These are phyloP conservation scores for Agelaius phoeniceus DNA, from an alignment of 2,113 vertebrate species.

Conservation along the genomic window DNA sequence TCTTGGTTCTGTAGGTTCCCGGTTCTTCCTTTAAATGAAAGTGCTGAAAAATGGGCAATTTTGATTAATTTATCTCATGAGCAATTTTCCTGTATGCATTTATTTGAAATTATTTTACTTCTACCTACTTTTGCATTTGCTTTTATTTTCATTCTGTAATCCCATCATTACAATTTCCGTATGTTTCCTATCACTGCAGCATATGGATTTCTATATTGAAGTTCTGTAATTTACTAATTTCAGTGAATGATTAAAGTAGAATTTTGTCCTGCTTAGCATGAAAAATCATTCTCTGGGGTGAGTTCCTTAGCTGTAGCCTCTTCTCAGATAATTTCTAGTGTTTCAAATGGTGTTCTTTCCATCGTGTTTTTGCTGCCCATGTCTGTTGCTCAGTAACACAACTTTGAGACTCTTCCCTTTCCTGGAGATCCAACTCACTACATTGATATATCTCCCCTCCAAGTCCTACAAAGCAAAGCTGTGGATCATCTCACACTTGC, in stretches of 20 bases:
- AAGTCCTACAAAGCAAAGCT: neutral
- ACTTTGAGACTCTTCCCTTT: neutral
- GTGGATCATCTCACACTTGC: neutral
- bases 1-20: neutral
- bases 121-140: neutral
- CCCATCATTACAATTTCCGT: neutral
- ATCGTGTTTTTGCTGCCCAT: neutral
- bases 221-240: slow-evolving; percentile 1
- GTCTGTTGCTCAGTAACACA: neutral
- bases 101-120: neutral
- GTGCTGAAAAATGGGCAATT: neutral
- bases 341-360: neutral
- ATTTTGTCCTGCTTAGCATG: neutral
- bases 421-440: neutral
- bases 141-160: slow-evolving; percentile 26
- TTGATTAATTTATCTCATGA: neutral
- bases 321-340: neutral
- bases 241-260: neutral
- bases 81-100: neutral
- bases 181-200: neutral
- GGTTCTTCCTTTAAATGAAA: neutral
- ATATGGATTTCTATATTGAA: neutral
- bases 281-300: neutral
- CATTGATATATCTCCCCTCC: neutral
- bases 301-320: neutral